Conservation (phyloP, 2,888 invertebrate species). For the Aporophyla nigra region DNA sequence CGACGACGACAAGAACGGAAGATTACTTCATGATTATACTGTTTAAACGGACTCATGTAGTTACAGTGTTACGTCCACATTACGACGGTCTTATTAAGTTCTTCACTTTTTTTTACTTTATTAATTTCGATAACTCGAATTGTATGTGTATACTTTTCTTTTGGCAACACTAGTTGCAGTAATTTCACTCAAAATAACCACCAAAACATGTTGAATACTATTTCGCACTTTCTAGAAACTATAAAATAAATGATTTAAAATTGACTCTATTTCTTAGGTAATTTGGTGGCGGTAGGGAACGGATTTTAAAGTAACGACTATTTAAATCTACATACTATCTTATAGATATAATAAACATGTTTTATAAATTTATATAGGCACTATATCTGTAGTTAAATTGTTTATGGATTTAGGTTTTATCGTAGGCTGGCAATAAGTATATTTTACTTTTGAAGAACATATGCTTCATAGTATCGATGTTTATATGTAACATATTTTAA, state of each 20-base stretch:
- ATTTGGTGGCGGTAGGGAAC: slow-evolving; percentile 83
- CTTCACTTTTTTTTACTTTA: slow-evolving; percentile 63
- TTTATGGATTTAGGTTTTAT: slow-evolving; percentile 63
- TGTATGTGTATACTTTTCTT: slow-evolving; percentile 64
- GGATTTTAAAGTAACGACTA: slow-evolving; percentile 70
- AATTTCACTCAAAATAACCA: slow-evolving; percentile 58
- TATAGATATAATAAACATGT: slow-evolving; percentile 73
- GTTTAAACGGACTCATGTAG: slow-evolving; percentile 50
- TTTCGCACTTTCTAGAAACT: slow-evolving; percentile 59
- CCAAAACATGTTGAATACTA: slow-evolving; percentile 56
- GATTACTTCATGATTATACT: slow-evolving; percentile 30
- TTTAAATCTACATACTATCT: slow-evolving; percentile 72
- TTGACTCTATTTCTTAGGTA: slow-evolving; percentile 68
- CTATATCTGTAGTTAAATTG: slow-evolving; percentile 70
- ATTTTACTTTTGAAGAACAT: slow-evolving; percentile 62
- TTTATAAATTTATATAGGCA: slow-evolving; percentile 73
- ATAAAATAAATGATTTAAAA: slow-evolving; percentile 56
- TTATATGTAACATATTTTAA: slow-evolving; percentile 80
- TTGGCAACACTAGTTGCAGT: slow-evolving; percentile 60
- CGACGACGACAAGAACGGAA: slow-evolving; percentile 46
- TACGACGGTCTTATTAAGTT: slow-evolving; percentile 62
- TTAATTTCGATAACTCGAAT: slow-evolving; percentile 63
- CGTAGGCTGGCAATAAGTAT: slow-evolving; percentile 70
- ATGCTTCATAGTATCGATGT: slow-evolving; percentile 67
- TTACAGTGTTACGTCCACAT: slow-evolving; percentile 57